Conservation (phyloP, 1,140 invertebrate species). For the Asbolus verrucosus region DNA sequence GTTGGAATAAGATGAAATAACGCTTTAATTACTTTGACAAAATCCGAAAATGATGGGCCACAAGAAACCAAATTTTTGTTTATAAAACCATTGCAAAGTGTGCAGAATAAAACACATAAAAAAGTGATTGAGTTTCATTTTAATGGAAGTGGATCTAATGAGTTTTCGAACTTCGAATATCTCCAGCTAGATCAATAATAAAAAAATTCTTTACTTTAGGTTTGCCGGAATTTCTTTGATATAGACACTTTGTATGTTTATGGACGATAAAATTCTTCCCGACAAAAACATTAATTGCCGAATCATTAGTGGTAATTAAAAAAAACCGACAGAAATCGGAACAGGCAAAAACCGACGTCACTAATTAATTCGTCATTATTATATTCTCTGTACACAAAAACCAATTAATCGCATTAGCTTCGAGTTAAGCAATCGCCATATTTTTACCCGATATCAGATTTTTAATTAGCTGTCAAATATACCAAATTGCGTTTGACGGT, state of each 20-base stretch:
- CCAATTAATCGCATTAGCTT: conserved; percentile 54
- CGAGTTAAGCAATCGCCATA: conserved; percentile 53
- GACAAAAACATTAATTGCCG: conserved; percentile 18
- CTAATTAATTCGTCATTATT: conserved; percentile 45
- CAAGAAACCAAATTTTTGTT: too few species aligned
- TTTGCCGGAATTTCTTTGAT: background rate
- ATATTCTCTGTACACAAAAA: conserved; percentile 44
- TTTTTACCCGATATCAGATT: conserved; percentile 54
- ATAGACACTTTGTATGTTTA: conserved; percentile 8
- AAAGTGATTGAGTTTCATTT: too few species aligned
- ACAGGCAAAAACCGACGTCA: conserved; percentile 18
- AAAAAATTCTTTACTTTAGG: too few species aligned
- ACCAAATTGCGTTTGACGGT: conserved; percentile 57
- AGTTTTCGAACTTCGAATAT: background rate
- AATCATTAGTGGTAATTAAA: conserved; percentile 37
- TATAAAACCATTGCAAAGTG: too few species aligned
- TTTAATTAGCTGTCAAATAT: conserved; percentile 59
- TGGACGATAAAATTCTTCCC: conserved; percentile 1
- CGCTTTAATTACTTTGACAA: too few species aligned
- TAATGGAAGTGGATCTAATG: too few species aligned
- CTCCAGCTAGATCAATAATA: too few species aligned
- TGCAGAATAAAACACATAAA: too few species aligned
- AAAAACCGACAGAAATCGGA: conserved; percentile 16
- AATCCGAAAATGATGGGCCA: too few species aligned
- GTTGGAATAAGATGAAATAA: too few species aligned